Base-by-base conservation (phyloP, 92 coral and sea anemone genomes). In the Blastomussa wellsi region DNA sequence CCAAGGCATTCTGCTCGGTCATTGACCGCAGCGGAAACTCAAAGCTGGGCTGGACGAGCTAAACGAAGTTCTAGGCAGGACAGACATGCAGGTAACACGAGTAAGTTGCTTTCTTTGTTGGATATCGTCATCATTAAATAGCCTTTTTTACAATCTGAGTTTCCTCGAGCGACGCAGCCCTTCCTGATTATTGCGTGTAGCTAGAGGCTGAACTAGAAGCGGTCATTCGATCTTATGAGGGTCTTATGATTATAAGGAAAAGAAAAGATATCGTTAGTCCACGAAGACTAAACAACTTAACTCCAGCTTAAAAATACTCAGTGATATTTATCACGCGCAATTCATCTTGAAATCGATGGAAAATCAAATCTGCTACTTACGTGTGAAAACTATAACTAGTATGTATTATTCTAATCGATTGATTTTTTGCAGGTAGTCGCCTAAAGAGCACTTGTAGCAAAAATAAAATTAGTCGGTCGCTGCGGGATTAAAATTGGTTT, bases 1-100 rank as follows among this genome's bases (percentile, higher is more conserved):
- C 49, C 77, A 32, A 81, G 24, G 24, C 76, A 81, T 22, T 41
- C 74, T 22, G 65, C 31, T 16, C 74, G 64, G 10, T 66, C 62
- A 31, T 5, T 38, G 44, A 22, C 14, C 29, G 32, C 16, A 0
- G 32, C n/a, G 13, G 44, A 38, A 17, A 35, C 75, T 28, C 75
- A 36, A 22, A 35, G 26, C 28, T 20, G 47, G 37, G 75, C 17
- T 19, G 65, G 47, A 36, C 35, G 32, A 42, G 47, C 76, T 6
- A 69, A 51, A 69, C 55, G 77, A 32, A 48, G 29, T 3, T 22
- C 28, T 33, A 47, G 32, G 36, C 28, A 41, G 7, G 68, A 35
- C 15, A 51, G 68, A 62, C 33, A 26, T 33, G 4, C 26, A 62
- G 29, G 16, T 12, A 26, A 62, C 28, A 4, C 68, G 11, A 28